Percentiles rank a stretch among this genome's conserved stretches.
Conservation (phyloP, 2,888 invertebrate genomes). For the Tuta absoluta region DNA sequence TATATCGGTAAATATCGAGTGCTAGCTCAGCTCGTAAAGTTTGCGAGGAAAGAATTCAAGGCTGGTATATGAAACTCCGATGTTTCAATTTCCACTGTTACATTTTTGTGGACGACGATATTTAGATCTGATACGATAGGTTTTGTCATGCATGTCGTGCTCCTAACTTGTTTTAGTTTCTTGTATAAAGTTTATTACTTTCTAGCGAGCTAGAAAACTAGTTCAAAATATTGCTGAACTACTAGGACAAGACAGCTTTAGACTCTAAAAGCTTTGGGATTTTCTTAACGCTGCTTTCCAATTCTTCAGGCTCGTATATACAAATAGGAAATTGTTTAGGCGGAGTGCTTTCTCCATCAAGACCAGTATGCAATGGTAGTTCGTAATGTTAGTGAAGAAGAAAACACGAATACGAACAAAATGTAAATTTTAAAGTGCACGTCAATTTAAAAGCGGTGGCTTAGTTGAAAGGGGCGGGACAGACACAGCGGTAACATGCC, state of each 20-base stretch:
- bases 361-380: background rate
- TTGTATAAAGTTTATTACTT: background rate
- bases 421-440: slow-evolving; percentile 6
- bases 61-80: background rate
- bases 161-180: background rate
- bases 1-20: slow-evolving; percentile 1
- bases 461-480: background rate
- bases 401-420: background rate
- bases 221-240: background rate
- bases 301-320: background rate
- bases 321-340: background rate
- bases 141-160: background rate
- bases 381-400: background rate
- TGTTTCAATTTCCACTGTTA: background rate
- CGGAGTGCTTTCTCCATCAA: background rate
- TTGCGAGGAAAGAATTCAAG: slow-evolving; percentile 23
- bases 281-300: background rate
- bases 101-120: too few species aligned
- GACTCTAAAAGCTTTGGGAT: background rate
- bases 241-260: background rate
- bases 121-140: background rate
- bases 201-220: background rate
- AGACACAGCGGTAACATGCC: background rate
- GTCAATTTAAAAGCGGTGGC: background rate
- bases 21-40: slow-evolving; percentile 18